Evolutionary conservation across 2,797 vertebrate species (phyloP).

Genomic region (Streptopelia turtur): DNA sequence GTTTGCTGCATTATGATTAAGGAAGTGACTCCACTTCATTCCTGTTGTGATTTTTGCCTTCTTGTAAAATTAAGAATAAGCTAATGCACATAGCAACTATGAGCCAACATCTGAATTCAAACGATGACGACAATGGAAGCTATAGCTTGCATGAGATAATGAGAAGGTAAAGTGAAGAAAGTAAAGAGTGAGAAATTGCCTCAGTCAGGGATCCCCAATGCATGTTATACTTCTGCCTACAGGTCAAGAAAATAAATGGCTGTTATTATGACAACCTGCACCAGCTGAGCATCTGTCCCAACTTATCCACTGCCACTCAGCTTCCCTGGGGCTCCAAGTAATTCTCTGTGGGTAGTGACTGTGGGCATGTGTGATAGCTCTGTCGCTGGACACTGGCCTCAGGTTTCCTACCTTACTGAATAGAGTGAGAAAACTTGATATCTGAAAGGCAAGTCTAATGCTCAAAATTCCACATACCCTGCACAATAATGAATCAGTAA

Average conservation of each 20-base stretch:
- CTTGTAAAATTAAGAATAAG: neutral
- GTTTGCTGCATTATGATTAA: neutral
- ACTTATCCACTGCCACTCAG: neutral
- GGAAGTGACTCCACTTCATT: neutral
- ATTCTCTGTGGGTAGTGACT: neutral
- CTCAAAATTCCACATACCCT: neutral
- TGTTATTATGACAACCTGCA: neutral
- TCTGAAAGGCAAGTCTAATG: neutral
- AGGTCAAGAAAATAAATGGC: slow-evolving; percentile 7
- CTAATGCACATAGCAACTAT: neutral
- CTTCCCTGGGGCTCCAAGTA: neutral
- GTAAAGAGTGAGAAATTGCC: neutral
- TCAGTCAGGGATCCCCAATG: neutral
- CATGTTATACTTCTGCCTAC: neutral
- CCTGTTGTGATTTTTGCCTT: neutral
- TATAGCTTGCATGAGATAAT: neutral
- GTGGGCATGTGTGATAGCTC: neutral
- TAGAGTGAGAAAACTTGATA: neutral
- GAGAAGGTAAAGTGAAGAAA: neutral
- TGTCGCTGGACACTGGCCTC: accelerated
- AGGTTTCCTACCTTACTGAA: neutral
- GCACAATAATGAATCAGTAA: neutral
- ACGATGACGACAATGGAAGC: neutral
- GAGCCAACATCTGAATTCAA: neutral
- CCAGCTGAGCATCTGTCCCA: neutral